phyloP scores from a whole-genome alignment of 2,888 invertebrate species.

The Ypsolopha scabrella region DNA sequence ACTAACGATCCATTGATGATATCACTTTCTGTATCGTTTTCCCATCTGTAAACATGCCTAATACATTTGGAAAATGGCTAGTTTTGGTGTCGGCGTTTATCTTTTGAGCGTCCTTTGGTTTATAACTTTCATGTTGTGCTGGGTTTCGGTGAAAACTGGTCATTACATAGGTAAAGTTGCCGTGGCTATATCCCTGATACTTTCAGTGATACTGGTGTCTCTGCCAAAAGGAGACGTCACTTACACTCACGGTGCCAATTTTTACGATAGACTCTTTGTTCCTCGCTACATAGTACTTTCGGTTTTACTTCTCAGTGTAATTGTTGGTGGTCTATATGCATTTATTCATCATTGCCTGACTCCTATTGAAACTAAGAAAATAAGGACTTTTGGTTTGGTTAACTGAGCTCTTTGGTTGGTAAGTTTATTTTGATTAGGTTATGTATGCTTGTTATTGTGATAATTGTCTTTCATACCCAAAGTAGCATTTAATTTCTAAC shows the following conservation, averaged over 20 bases:
- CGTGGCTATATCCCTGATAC: conserved; percentile 58
- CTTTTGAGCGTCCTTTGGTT: conserved; percentile 75
- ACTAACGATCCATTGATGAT: not conserved
- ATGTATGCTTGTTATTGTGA: not conserved
- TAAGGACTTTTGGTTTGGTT: conserved; percentile 34
- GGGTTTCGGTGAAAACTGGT: conserved; percentile 74
- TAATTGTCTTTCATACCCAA: not conserved
- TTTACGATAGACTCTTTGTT: conserved; percentile 50
- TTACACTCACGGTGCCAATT: conserved; percentile 46
- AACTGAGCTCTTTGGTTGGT: conserved; percentile 16
- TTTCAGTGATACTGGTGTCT: conserved; percentile 70
- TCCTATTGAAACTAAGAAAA: conserved; percentile 41
- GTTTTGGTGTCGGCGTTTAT: conserved; percentile 76
- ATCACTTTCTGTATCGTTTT: not conserved
- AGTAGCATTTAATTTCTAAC: not conserved
- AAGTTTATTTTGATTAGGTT: not conserved
- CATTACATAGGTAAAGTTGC: conserved; percentile 74
- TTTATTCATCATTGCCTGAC: conserved; percentile 39
- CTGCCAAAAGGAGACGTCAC: conserved; percentile 68
- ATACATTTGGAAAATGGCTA: conserved; percentile 30
- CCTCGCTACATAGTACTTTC: conserved; percentile 35
- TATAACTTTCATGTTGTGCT: conserved; percentile 71
- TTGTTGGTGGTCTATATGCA: conserved; percentile 32
- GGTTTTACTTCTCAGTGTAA: conserved; percentile 31
- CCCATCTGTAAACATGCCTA: not conserved